phyloP scores from a whole-genome alignment of 2,113 vertebrate species.

The Prolemur simus region DNA sequence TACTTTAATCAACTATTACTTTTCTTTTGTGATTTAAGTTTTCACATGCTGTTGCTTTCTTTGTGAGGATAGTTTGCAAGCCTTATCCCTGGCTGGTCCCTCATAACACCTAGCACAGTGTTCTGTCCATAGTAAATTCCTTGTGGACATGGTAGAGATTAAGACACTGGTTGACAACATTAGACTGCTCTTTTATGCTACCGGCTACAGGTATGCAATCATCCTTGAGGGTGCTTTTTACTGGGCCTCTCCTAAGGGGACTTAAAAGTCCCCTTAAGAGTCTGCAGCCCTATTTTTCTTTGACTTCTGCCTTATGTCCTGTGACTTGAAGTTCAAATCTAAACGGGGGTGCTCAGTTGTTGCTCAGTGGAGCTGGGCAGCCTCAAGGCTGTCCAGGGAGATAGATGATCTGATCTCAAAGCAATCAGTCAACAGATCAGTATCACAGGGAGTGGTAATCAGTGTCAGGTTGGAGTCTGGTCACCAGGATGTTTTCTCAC shows the following conservation, averaged over 20 bases:
- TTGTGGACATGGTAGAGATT: not conserved
- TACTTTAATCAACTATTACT: not conserved
- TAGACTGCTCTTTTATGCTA: not conserved
- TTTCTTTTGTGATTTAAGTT: constrained; percentile 22
- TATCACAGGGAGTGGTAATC: not conserved
- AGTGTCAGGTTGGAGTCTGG: constrained; percentile 60
- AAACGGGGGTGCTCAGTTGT: not conserved
- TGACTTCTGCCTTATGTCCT: not conserved
- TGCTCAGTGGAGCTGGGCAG: not conserved
- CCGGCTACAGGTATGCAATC: not conserved
- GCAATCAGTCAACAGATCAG: constrained; percentile 44
- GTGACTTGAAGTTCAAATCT: constrained; percentile 65
- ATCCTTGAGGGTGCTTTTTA: not conserved
- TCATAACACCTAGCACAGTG: not conserved
- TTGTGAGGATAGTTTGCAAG: not conserved
- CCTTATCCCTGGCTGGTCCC: not conserved
- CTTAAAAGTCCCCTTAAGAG: not conserved
- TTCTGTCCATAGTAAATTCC: not conserved
- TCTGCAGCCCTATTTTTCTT: not conserved
- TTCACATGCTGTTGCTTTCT: not conserved
- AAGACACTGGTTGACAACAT: not conserved
- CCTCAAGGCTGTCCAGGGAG: constrained; percentile 41
- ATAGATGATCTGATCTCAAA: constrained; percentile 59
- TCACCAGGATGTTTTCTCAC: constrained; percentile 49
- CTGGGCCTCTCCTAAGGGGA: not conserved